Evolutionary conservation across 2,113 vertebrate genomes (phyloP).

Genomic region (Aramus guarauna): DNA sequence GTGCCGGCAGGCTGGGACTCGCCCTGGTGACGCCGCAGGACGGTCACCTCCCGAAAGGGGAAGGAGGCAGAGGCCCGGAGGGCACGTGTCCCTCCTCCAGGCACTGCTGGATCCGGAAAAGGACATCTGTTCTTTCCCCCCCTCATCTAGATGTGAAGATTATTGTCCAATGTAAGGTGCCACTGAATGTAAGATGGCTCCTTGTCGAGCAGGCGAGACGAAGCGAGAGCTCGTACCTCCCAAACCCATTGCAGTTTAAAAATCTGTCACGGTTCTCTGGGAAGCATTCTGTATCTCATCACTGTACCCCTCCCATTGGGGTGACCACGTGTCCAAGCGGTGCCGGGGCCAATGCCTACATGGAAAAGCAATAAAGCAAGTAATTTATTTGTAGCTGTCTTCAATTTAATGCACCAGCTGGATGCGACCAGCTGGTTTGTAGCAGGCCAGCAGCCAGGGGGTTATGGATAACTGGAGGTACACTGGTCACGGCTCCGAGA

Average conservation of each 20-base stretch:
- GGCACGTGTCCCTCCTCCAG: background rate
- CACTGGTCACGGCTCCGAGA: background rate
- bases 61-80: background rate
- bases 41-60: background rate
- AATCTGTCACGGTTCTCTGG: too few relatives aligned
- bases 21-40: background rate
- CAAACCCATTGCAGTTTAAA: background rate
- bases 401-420: background rate
- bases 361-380: background rate
- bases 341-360: background rate
- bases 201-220: background rate
- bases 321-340: background rate
- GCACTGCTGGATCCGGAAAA: background rate
- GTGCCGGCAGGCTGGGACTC: background rate
- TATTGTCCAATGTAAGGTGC: fast-evolving
- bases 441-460: background rate
- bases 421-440: background rate
- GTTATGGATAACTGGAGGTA: background rate
- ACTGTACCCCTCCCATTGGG: background rate
- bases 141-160: background rate
- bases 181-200: background rate
- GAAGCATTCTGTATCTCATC: background rate
- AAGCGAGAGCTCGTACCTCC: background rate
- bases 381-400: background rate
- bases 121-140: too few relatives aligned